phyloP scores from a whole-genome alignment of 1,140 invertebrate species.

The Drosophila chauvacae region DNA sequence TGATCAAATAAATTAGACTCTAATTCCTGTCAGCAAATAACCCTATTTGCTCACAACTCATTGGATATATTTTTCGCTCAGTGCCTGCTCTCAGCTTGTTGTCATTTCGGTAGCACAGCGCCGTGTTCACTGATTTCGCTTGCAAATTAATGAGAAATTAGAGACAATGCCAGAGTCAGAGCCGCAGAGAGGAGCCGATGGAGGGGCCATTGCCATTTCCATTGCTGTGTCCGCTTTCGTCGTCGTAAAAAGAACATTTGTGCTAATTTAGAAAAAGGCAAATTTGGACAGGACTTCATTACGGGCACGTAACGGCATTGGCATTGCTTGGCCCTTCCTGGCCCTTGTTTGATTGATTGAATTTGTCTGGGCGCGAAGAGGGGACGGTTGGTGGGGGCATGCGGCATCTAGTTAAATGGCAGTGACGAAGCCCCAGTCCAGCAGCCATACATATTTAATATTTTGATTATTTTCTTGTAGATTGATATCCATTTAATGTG shows the following conservation, averaged over 20 bases:
- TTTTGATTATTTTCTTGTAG: conserved; percentile 64
- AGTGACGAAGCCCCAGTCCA: conserved; percentile 8
- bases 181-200: conserved; percentile 15
- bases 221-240: conserved; percentile 47
- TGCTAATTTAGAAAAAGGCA: conserved; percentile 83
- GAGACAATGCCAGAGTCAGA: conserved; percentile 68
- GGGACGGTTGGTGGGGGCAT: not conserved
- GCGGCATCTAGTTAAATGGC: conserved; percentile 26
- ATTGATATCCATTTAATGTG: conserved; percentile 77
- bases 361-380: conserved; percentile 56
- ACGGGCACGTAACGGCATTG: conserved; percentile 76
- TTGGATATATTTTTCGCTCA: not conserved
- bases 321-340: conserved; percentile 57
- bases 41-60: too few relatives aligned
- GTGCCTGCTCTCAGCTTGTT: conserved; percentile 54
- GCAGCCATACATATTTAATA: conserved; percentile 58
- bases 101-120: conserved; percentile 48
- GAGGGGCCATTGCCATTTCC: conserved; percentile 17
- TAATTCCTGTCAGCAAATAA: too few relatives aligned
- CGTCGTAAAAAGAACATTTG: conserved; percentile 83
- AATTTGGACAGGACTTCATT: conserved; percentile 83
- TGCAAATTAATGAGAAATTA: conserved; percentile 84
- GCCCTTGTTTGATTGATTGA: conserved; percentile 77
- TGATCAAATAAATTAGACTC: too few relatives aligned
- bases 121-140: conserved; percentile 82